Conservation (phyloP, 2,113 vertebrate species). For the Poecile atricapillus region DNA sequence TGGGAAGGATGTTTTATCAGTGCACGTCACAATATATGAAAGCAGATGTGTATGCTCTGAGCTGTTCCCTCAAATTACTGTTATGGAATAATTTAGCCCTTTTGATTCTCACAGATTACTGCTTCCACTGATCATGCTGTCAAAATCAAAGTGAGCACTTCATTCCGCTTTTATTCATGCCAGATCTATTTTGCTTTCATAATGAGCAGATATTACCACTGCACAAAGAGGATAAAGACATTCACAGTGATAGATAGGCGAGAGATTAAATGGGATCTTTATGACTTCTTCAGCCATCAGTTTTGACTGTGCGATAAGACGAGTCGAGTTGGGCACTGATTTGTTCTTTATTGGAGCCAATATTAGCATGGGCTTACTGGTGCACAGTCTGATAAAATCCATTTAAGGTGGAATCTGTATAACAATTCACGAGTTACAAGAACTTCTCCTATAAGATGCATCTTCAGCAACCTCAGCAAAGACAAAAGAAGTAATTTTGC, state of each 20-base stretch:
- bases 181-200: conserved; percentile 89
- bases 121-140: conserved; percentile 88
- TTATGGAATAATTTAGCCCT: conserved; percentile 89
- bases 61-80: conserved; percentile 89
- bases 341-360: conserved; percentile 88
- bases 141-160: conserved; percentile 85
- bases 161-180: conserved; percentile 86
- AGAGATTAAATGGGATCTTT: conserved; percentile 94
- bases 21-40: conserved; percentile 83
- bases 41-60: conserved; percentile 84
- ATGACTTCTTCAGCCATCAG: conserved; percentile 90
- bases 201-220: conserved; percentile 91
- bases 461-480: neutral
- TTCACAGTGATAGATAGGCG: conserved; percentile 87
- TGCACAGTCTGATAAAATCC: conserved; percentile 75
- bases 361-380: conserved; percentile 81
- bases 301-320: conserved; percentile 87
- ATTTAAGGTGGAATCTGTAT: conserved; percentile 84
- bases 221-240: conserved; percentile 88
- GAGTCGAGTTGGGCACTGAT: conserved; percentile 81
- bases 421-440: neutral
- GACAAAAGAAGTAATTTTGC: neutral
- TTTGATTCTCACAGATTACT: conserved; percentile 86
- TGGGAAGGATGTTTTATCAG: conserved; percentile 96
- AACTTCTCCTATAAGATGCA: neutral